phyloP scores from a whole-genome alignment of 2,888 invertebrate genomes.

The Ectemnius cavifrons region DNA sequence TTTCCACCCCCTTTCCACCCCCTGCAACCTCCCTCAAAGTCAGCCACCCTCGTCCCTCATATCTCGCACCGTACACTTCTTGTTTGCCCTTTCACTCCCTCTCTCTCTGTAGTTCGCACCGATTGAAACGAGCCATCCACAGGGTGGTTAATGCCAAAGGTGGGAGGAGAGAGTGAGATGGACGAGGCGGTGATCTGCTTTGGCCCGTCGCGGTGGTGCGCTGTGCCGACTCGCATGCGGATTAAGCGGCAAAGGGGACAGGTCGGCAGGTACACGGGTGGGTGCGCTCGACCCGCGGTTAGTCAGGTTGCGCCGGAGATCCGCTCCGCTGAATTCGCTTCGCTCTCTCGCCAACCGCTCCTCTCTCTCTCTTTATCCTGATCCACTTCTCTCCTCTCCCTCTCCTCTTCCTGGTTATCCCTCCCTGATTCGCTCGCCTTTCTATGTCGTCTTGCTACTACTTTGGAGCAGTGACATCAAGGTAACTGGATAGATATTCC shows the following conservation, averaged over 20 bases:
- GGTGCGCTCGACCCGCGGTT: constrained; percentile 66
- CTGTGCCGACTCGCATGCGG: not conserved
- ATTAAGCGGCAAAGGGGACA: constrained; percentile 12
- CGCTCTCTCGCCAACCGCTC: constrained; percentile 30
- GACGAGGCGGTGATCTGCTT: no score
- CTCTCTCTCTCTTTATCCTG: constrained; percentile 24
- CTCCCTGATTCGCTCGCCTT: constrained; percentile 6
- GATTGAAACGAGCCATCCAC: no score
- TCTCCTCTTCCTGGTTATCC: constrained; percentile 19
- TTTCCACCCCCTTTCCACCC: no score
- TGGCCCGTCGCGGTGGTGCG: no score
- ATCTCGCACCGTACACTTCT: not conserved
- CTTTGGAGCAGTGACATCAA: no score
- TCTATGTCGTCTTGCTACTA: not conserved
- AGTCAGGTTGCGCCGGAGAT: constrained; percentile 71
- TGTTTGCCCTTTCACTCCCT: not conserved
- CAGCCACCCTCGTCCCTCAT: not conserved
- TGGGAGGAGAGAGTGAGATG: no score
- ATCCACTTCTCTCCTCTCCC: constrained; percentile 11
- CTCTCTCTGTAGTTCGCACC: no score
- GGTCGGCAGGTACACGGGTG: constrained; percentile 65
- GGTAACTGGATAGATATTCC: no score
- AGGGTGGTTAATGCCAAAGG: no score
- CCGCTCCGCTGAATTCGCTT: constrained; percentile 69
- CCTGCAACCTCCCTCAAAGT: not conserved